Base-by-base conservation (phyloP, 2,888 invertebrate species). In the Carcina quercana region DNA sequence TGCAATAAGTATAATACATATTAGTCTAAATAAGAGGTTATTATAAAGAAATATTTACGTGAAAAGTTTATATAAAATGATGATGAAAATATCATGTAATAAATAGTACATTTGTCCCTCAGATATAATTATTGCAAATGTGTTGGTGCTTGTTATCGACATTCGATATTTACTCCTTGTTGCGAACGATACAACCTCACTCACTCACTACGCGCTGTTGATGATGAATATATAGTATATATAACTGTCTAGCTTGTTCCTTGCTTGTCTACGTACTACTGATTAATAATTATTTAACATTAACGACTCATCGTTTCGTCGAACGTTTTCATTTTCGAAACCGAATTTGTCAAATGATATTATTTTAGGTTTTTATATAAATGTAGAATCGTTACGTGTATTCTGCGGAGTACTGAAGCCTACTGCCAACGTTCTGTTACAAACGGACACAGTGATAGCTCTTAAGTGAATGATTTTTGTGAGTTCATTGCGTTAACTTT, bases 381-480 rank as follows among this genome's bases (percentile, higher is more conserved):
- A n/a, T 58, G 63, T 59, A 51, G 52, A 61, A 59, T n/a, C n/a
- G n/a, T 50, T 46, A 44, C 45, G 37, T 51, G 50, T 50, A 58
- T 61, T 63, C 59, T 61, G 54, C 60, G 54, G 56, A 53, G 75
- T 60, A 79, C 79, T 78, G 78, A 76, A 58, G 61, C 59, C 62
- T 71, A 82, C 82, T 82, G 82, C 82, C 82, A 82, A 74, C 64
- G 67, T 71, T 74, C 66, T 74, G 65, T 74, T 73, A 68, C 53
- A 46, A 61, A 53, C 56, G 52, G 55, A 47, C 47, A 48, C 60
- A 59, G 53, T 44, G 53, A 48, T n/a, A n/a, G n/a, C n/a, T n/a
- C n/a, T 63, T 60, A 72, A 73, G 75, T 57, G n/a, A 50, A 71
- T 73, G 69, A 67, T 58, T 61, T n/a, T 67, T 64, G 71, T 73